Evolutionary conservation across 2,113 vertebrate species (phyloP), one percentile per base, ranked within the genome.

Genomic region (Trochalopteron elliotii): DNA sequence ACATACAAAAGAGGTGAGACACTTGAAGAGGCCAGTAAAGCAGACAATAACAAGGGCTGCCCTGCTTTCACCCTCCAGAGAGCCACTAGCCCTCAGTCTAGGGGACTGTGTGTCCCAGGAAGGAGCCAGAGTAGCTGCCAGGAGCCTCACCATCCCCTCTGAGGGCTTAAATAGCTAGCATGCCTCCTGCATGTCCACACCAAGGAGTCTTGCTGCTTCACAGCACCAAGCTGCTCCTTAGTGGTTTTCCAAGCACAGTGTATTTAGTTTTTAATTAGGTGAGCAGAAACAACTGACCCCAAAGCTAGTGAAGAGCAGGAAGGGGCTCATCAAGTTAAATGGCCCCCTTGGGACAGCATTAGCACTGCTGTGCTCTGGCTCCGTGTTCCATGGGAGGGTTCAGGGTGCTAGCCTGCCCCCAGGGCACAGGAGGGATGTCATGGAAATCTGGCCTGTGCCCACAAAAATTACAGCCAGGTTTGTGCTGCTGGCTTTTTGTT

Each of bases 11-110:
- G 81, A 49, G 52, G 28, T 31, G 42, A 84, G 60, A 83, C 89
- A 84, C 93, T 95, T 83, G 79, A 96, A 94, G 89, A 64, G 88
- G 76, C 49, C 53, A 67, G 63, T 79, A 69, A 79, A 82, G 71
- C 78, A 57, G 59, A 42, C 70, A 83, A 22, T 55, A 90, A 80
- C 3, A 10, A 90, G 15, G 17, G 65, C 57, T 94, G 61, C 42
- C 39, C 31, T 2, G 15, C 37, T 85, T 82, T 61, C 20, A 56
- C 45, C 57, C 52, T 87, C 61, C 9, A 12, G 42, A 84, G 52
- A 57, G 77, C 53, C 15, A 44, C 40, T 65, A 53, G 53, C 40
- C 30, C 45, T 64, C 50, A 71, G 45, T 50, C 65, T 64, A 56
- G 61, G 45, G 44, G 23, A 27, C 59, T 4, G 0, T 22, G 35